Evolutionary conservation across 2,888 invertebrate species (phyloP).

Genomic region (Meteorus cinctellus): DNA sequence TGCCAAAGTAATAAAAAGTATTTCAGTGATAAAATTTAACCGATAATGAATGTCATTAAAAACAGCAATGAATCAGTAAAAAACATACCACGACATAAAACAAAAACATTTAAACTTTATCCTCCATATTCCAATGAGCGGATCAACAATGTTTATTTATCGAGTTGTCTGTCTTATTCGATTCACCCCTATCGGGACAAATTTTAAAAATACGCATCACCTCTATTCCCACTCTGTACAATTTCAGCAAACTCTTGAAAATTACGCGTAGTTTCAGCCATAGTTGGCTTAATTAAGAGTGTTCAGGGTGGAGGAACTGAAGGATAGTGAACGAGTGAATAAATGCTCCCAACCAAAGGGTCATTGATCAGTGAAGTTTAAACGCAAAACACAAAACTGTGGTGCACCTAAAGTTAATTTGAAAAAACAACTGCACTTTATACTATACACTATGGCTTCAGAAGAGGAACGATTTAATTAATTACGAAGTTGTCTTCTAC

Average conservation of each 20-base stretch:
- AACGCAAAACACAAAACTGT: conserved; percentile 39
- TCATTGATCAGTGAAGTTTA: conserved; percentile 47
- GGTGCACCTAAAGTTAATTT: conserved; percentile 48
- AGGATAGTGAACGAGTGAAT: neutral
- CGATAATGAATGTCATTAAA: too few relatives aligned
- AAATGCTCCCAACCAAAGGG: neutral
- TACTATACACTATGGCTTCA: conserved; percentile 23
- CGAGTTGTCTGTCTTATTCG: too few relatives aligned
- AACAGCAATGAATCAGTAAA: too few relatives aligned
- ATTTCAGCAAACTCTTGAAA: neutral
- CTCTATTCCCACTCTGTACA: neutral
- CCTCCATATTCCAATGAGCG: too few relatives aligned
- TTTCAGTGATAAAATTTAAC: neutral
- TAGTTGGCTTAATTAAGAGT: neutral
- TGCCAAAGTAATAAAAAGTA: neutral
- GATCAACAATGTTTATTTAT: too few relatives aligned
- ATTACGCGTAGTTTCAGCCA: neutral
- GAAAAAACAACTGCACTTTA: conserved; percentile 48
- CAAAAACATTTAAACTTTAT: too few relatives aligned
- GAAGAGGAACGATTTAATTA: conserved; percentile 50
- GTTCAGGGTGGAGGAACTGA: neutral
- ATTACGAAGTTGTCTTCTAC: conserved; percentile 46
- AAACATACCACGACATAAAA: too few relatives aligned
- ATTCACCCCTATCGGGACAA: neutral
- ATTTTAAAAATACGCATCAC: neutral